Evolutionary conservation across 1,140 invertebrate genomes (phyloP), one percentile per base, ranked within the genome.

Genomic region (Melanaphis sacchari): DNA sequence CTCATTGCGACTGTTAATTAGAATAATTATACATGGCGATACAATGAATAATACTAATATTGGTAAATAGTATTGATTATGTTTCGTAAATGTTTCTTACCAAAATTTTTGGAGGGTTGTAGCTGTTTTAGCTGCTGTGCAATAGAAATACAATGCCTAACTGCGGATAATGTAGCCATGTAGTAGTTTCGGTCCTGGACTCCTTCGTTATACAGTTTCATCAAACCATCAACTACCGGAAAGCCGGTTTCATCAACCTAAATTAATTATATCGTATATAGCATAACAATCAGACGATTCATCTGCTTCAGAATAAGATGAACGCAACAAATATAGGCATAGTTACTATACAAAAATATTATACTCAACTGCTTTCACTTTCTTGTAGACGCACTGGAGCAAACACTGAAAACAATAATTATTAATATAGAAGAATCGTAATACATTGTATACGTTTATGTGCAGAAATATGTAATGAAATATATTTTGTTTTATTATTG

Each of bases 101-200:
- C 93, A 82, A 94, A 94, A 93, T 54, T 93, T 66, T 94, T 40
- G 31, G 59, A 43, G 43, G 94, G 91, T 94, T 94, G 85, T 82
- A 41, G 87, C 49, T 93, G 94, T 93, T 91, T 90, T n/a, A 93
- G 26, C 93, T 91, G 88, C 24, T 95, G 94, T 52, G 95, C 96
- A 94, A 95, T 95, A 95, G 96, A 96, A 93, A 97, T 95, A 94
- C 97, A 97, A 94, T 96, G 96, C 93, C 97, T 95, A 21, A 97
- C 97, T 21, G 97, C 96, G 93, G 96, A 96, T 21, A 96, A 94
- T 21, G 97, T 97, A 7, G 97, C 96, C 95, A 97, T 96, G 95
- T 97, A 96, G 95, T 97, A 97, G 7, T 96, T 96, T 90, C 96
- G 96, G 94, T 97, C 97, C 94, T 96, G 96, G 1, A 97, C 96